These are phyloP conservation scores for Neria commutata DNA, from an alignment of 2,888 invertebrate species.

Conservation along the genomic window DNA sequence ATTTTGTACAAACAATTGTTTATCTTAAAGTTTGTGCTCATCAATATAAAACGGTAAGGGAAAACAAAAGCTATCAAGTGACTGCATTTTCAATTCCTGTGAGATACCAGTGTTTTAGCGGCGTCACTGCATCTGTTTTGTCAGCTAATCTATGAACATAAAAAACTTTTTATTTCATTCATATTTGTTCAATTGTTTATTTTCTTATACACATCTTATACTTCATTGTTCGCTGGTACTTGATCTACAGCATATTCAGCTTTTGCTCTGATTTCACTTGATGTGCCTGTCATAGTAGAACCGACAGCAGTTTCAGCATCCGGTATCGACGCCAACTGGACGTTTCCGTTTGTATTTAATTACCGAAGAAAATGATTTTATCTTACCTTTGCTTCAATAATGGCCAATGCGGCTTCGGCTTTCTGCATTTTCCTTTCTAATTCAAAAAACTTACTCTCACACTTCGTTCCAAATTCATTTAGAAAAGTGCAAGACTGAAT, in stretches of 20 bases:
- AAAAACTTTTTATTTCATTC: no score
- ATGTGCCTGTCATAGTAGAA: background rate
- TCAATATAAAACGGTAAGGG: no score
- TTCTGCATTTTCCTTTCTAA: constrained; percentile 85
- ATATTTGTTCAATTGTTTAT: no score
- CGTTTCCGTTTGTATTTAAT: background rate
- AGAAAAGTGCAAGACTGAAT: constrained; percentile 84
- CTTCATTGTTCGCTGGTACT: no score
- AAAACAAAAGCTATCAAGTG: no score
- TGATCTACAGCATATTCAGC: constrained; percentile 25
- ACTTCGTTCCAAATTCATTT: constrained; percentile 83
- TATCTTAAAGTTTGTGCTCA: no score
- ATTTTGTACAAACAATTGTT: no score
- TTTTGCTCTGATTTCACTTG: constrained; percentile 21
- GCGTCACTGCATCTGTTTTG: no score
- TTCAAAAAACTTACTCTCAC: constrained; percentile 83
- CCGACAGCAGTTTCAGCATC: constrained; percentile 46
- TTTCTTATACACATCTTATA: no score
- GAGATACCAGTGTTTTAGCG: no score
- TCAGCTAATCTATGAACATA: no score
- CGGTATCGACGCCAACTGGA: constrained; percentile 67
- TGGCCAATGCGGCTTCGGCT: constrained; percentile 83
- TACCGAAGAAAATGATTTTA: background rate
- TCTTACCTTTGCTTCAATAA: constrained; percentile 85
- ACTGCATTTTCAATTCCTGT: no score